Conservation (phyloP, 2,113 vertebrate species). For the Gasterosteus aculeatus region DNA sequence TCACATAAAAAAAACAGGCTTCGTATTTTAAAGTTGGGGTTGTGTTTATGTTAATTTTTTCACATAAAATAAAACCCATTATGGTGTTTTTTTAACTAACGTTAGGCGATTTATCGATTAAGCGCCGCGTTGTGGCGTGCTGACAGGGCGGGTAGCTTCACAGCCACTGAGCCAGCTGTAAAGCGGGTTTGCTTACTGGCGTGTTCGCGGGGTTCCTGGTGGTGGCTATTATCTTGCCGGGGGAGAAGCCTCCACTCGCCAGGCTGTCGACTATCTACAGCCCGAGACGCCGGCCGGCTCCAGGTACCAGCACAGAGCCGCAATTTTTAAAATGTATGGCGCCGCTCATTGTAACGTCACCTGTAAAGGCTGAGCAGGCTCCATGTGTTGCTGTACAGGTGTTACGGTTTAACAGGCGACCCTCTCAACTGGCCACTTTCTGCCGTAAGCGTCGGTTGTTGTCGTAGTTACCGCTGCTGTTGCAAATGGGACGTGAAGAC, state of each 20-base stretch:
- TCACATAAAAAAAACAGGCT: background rate
- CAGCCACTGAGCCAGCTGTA: background rate
- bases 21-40: background rate
- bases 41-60: background rate
- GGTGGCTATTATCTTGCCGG: slow-evolving; percentile 80
- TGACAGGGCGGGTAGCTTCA: background rate
- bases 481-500: too few relatives aligned
- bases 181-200: slow-evolving; percentile 66
- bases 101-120: background rate
- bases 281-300: slow-evolving; percentile 81
- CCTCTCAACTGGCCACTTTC: too few relatives aligned
- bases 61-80: background rate
- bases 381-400: background rate
- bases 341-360: slow-evolving; percentile 44
- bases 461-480: too few relatives aligned
- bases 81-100: background rate
- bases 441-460: too few relatives aligned
- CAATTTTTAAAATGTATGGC: slow-evolving; percentile 64
- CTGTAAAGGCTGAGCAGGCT: fast-evolving
- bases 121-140: background rate
- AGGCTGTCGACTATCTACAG: slow-evolving; percentile 80
- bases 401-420: too few relatives aligned
- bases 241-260: slow-evolving; percentile 62
- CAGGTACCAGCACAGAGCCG: slow-evolving; percentile 80
- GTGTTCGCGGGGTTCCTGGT: slow-evolving; percentile 69